phyloP scores from a whole-genome alignment of 2,888 invertebrate genomes.

The Acleris laterana region DNA sequence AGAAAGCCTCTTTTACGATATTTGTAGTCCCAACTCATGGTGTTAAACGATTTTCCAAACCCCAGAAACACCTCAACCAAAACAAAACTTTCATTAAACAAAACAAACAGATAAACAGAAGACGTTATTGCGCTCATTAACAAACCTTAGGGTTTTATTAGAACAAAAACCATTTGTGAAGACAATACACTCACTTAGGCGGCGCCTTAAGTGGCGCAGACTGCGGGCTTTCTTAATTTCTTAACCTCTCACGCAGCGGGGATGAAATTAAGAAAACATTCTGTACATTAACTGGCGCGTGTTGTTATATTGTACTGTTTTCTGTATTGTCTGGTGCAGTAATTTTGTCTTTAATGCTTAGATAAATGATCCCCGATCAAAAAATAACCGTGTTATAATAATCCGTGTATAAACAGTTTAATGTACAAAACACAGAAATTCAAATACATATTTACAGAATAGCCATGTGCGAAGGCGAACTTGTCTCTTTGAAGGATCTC shows the following conservation, averaged over 20 bases:
- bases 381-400: too few relatives aligned
- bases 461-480: too few relatives aligned
- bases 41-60: too few relatives aligned
- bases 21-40: too few relatives aligned
- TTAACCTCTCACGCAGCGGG: constrained; percentile 77
- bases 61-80: not conserved
- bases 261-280: constrained; percentile 83
- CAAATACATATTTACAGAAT: too few relatives aligned
- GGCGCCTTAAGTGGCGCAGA: constrained; percentile 74
- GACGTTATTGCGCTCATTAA: constrained; percentile 71
- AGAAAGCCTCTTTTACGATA: too few relatives aligned
- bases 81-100: constrained; percentile 47
- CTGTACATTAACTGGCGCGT: constrained; percentile 67
- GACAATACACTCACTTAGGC: constrained; percentile 71
- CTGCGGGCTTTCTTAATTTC: constrained; percentile 80
- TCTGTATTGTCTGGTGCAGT: constrained; percentile 29
- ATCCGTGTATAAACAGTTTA: too few relatives aligned
- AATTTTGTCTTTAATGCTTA: too few relatives aligned
- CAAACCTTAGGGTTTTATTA: constrained; percentile 75
- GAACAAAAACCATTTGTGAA: constrained; percentile 74
- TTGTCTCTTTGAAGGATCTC: too few relatives aligned
- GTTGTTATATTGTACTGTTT: constrained; percentile 53
- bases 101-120: constrained; percentile 49
- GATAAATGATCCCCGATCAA: too few relatives aligned
- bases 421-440: too few relatives aligned